Evolutionary conservation across 2,888 invertebrate genomes (phyloP).

Genomic region (Pecten maximus): DNA sequence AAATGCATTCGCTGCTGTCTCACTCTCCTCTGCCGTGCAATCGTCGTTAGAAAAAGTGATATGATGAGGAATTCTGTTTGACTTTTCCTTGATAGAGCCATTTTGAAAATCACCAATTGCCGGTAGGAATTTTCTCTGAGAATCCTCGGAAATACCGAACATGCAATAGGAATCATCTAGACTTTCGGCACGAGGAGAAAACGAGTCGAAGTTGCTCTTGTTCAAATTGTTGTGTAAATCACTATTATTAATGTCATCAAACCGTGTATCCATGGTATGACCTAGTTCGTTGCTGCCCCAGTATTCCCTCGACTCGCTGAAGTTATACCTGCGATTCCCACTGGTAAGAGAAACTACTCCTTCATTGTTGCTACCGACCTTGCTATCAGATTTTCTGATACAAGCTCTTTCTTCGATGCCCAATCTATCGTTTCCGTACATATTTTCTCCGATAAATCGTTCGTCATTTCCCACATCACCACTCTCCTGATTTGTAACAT

Average conservation of each 20-base stretch:
- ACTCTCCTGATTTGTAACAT: background rate
- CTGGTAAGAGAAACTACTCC: background rate
- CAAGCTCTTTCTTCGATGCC: background rate
- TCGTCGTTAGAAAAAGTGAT: background rate
- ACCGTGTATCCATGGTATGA: background rate
- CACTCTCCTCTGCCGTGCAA: background rate
- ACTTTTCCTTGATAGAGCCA: background rate
- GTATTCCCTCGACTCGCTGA: background rate
- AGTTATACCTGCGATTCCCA: background rate
- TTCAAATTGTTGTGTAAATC: background rate
- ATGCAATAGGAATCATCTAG: background rate
- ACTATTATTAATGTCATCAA: background rate
- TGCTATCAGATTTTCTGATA: background rate
- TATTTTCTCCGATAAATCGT: background rate
- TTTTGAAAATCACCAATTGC: background rate
- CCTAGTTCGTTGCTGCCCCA: background rate
- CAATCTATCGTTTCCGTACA: background rate
- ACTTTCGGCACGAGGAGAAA: background rate
- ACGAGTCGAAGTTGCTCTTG: background rate
- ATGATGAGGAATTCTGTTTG: background rate
- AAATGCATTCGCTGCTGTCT: background rate
- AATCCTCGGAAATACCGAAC: background rate
- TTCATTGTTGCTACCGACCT: background rate
- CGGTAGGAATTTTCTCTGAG: background rate
- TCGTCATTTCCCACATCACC: background rate